phyloP scores from a whole-genome alignment of 2,888 invertebrate genomes.

The Pterobdella sp. region DNA sequence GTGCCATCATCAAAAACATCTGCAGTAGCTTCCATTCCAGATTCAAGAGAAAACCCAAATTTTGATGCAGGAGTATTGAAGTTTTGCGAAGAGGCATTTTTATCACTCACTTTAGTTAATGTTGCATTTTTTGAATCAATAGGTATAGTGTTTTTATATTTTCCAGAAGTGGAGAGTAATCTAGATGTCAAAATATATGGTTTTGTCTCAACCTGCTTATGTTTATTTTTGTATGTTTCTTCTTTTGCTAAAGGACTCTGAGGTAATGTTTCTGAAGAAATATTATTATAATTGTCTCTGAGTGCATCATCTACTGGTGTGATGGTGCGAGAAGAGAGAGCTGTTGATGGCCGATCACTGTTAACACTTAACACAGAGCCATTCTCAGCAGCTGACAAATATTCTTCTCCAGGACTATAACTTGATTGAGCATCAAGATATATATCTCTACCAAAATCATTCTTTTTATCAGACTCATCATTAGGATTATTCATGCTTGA shows the following conservation, averaged over 20 bases:
- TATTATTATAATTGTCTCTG: not conserved
- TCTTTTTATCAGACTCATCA: not conserved
- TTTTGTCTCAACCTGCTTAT: not conserved
- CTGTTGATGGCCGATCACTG: constrained; percentile 9
- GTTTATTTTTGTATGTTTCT: not conserved
- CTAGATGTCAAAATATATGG: constrained; percentile 19
- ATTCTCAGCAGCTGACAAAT: constrained; percentile 27
- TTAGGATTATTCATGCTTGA: not conserved
- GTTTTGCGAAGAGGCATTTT: not conserved
- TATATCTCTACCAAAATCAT: constrained; percentile 1
- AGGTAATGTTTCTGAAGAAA: not conserved
- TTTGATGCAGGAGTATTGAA: constrained; percentile 13
- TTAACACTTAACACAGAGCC: constrained; percentile 9
- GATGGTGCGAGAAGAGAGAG: constrained; percentile 20
- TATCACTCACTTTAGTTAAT: not conserved
- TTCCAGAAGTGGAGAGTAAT: constrained; percentile 9
- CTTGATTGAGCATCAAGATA: constrained; percentile 16
- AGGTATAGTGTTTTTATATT: not conserved
- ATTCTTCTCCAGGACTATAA: constrained; percentile 21
- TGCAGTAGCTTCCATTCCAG: constrained; percentile 24
- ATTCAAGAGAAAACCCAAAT: constrained; percentile 25
- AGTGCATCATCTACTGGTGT: constrained; percentile 15
- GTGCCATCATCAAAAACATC: not conserved
- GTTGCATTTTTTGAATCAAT: not conserved
- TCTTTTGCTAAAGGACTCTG: not conserved